Percentiles rank a stretch among this genome's conserved stretches.
phyloP scores from a whole-genome alignment of 2,113 vertebrate species.

The Raja brachyura region DNA sequence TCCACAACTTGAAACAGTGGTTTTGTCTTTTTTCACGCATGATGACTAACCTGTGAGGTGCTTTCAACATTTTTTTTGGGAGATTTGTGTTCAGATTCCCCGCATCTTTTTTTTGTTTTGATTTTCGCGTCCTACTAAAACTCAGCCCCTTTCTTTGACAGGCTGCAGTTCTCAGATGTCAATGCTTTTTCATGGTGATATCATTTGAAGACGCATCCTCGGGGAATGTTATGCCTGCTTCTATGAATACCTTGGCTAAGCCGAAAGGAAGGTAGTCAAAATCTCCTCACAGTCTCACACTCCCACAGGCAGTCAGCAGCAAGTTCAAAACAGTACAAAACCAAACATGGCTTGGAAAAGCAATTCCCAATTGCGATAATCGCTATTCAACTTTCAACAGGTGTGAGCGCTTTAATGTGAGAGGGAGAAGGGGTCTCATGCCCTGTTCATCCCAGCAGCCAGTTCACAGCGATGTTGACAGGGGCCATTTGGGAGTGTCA shows the following conservation, averaged over 20 bases:
- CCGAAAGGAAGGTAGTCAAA: background rate
- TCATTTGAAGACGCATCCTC: background rate
- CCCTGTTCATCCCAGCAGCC: background rate
- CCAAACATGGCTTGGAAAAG: background rate
- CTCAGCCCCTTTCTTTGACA: background rate
- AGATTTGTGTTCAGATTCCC: no score
- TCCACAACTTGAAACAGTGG: no score
- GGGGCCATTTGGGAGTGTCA: background rate
- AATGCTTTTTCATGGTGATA: background rate
- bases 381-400: background rate
- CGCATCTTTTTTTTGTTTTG: no score
- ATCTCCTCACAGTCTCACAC: background rate
- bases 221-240: background rate
- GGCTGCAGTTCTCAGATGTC: background rate
- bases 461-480: background rate
- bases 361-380: background rate
- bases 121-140: background rate
- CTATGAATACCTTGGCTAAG: background rate
- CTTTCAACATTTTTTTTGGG: no score
- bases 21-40: no score
- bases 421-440: background rate
- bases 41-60: no score
- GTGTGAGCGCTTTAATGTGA: background rate
- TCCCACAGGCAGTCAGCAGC: background rate
- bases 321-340: background rate